A percentile compares a stretch with the other conserved stretches of the same genome.
phyloP scores from a whole-genome alignment of 2,888 invertebrate genomes.

The Aproaerema taeniolella region DNA sequence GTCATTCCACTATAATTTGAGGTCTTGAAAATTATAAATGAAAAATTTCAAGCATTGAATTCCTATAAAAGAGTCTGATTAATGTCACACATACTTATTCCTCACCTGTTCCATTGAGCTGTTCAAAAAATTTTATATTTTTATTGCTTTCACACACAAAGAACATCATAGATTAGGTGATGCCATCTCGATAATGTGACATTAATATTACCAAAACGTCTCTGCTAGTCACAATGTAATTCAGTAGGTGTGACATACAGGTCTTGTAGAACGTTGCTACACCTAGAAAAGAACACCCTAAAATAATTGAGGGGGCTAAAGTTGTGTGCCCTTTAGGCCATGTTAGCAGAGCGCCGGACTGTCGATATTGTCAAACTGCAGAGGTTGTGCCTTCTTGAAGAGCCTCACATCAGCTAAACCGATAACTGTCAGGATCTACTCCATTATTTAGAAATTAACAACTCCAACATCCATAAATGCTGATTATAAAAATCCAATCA shows the following conservation, averaged over 20 bases:
- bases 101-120: slow-evolving; percentile 75
- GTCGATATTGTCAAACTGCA: slow-evolving; percentile 28
- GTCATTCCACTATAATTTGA: slow-evolving; percentile 38
- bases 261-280: slow-evolving; percentile 56
- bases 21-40: slow-evolving; percentile 37
- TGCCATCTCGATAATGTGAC: slow-evolving; percentile 67
- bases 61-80: slow-evolving; percentile 34
- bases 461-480: slow-evolving; percentile 68
- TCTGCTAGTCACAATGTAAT: slow-evolving; percentile 62
- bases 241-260: slow-evolving; percentile 47
- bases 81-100: slow-evolving; percentile 67
- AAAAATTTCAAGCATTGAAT: slow-evolving; percentile 42
- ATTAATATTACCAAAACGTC: slow-evolving; percentile 67
- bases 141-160: slow-evolving; percentile 72
- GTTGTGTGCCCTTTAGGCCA: not conserved
- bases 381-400: slow-evolving; percentile 40
- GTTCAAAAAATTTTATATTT: slow-evolving; percentile 75
- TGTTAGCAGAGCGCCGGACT: slow-evolving; percentile 20
- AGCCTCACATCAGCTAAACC: slow-evolving; percentile 62
- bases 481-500: slow-evolving; percentile 71
- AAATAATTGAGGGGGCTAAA: slow-evolving; percentile 53
- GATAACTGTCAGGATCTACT: slow-evolving; percentile 52
- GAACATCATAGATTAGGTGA: slow-evolving; percentile 68
- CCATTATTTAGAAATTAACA: slow-evolving; percentile 64
- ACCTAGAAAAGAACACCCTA: slow-evolving; percentile 78